Evolutionary conservation across 1,140 invertebrate species (phyloP), one percentile per base, ranked within the genome.

Genomic region (Brachionus angularis): DNA sequence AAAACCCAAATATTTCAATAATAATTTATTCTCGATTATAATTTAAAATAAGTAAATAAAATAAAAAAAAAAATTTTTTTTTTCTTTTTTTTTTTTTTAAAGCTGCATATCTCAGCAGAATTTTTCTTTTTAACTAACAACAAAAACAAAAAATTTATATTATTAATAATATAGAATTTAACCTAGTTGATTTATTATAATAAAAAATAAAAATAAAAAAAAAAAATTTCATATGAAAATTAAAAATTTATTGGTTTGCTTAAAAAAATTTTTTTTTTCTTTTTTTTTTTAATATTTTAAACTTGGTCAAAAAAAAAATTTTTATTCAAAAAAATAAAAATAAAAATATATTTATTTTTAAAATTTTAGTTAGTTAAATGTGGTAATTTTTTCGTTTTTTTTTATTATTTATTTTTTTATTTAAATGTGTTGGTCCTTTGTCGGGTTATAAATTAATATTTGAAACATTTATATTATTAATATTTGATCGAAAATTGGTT

Each of bases 131-230:
- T n/a, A n/a, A n/a, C n/a, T 58, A 39, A 14, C 53, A 34, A 58
- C 36, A 58, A 39, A 29, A 23, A 55, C 12, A 33, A 27, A 33
- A 33, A 31, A 55, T 33, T n/a, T n/a, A 42, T 14, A 42, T 7
- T 58, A 58, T 39, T 58, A 39, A 39, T 58, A 58, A 58, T 58
- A 58, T 39, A 58, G 39, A 58, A 58, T 58, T 58, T 58, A 58
- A 58, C 53, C 53, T 58, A 58, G 53, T 58, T 58, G 53, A 58
- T 58, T 36, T 58, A 23, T 39, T n/a, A n/a, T n/a, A n/a, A n/a
- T n/a, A n/a, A n/a, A n/a, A n/a, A n/a, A n/a, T n/a, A n/a, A n/a
- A n/a, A n/a, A n/a, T n/a, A n/a, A n/a, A n/a, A n/a, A n/a, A n/a
- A n/a, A n/a, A n/a, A n/a, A n/a, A n/a, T n/a, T n/a, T n/a, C n/a